Evolutionary conservation across 1,140 invertebrate genomes (phyloP).

Genomic region (Pogonomyrmex barbatus): DNA sequence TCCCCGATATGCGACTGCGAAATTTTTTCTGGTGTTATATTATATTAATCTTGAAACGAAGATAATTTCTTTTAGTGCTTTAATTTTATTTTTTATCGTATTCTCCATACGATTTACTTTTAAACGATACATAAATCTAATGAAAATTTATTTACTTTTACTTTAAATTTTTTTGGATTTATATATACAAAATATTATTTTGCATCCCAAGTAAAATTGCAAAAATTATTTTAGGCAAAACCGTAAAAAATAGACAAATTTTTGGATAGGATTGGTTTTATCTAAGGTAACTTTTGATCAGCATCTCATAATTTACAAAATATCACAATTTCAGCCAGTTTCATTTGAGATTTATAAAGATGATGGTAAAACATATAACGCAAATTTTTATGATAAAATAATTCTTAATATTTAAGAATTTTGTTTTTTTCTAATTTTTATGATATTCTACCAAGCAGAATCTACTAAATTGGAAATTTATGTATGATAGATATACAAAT

Average conservation of each 20-base stretch:
- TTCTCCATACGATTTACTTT: too few relatives aligned
- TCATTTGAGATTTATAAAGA: constrained; percentile 13
- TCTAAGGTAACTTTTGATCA: too few relatives aligned
- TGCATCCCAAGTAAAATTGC: background rate
- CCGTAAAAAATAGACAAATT: too few relatives aligned
- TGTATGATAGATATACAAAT: background rate
- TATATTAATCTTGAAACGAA: background rate
- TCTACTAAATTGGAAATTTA: constrained; percentile 1
- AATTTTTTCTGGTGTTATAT: background rate
- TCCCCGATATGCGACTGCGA: background rate
- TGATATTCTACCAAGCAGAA: background rate
- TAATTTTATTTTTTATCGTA: background rate
- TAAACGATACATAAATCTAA: background rate
- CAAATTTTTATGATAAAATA: background rate
- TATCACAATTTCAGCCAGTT: background rate
- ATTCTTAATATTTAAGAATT: background rate
- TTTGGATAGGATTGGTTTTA: too few relatives aligned
- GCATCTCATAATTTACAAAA: background rate
- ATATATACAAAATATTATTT: background rate
- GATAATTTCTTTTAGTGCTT: background rate
- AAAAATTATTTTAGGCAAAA: background rate
- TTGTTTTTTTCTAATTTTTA: background rate
- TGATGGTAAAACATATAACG: background rate
- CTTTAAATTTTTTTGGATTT: background rate
- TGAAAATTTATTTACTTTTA: background rate